These are phyloP conservation scores for Plotosus lineatus DNA, from an alignment of 2,113 vertebrate genomes.

Conservation along the genomic window DNA sequence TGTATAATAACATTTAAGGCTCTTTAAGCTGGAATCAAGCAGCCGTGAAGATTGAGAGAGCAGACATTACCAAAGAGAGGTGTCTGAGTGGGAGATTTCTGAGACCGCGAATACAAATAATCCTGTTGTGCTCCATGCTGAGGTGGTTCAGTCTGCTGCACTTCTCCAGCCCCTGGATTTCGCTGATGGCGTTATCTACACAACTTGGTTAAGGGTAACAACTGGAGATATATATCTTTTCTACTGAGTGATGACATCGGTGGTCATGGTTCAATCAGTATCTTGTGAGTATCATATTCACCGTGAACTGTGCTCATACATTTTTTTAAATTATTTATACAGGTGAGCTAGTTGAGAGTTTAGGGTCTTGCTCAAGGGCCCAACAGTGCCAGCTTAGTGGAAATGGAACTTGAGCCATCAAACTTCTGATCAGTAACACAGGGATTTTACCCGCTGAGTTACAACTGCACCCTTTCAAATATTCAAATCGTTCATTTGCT, in stretches of 20 bases:
- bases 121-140: conserved; percentile 82
- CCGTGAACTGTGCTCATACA: neutral
- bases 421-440: no score
- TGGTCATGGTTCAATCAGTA: neutral
- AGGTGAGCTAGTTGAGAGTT: no score
- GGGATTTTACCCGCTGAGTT: no score
- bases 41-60: neutral
- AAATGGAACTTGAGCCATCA: no score
- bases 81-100: conserved; percentile 73
- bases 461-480: no score
- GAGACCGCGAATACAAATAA: conserved; percentile 73
- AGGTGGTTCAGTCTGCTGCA: conserved; percentile 80
- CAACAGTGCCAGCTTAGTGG: no score
- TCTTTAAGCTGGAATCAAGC: neutral
- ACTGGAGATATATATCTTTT: neutral
- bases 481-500: no score
- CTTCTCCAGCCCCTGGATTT: conserved; percentile 80
- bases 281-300: neutral
- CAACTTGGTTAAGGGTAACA: conserved; percentile 55
- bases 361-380: no score
- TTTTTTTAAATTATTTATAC: no score
- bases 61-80: conserved; percentile 78
- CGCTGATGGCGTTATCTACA: conserved; percentile 80
- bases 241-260: neutral
- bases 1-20: no score